Evolutionary conservation across 2,888 invertebrate genomes (phyloP), one percentile per base, ranked within the genome.

Genomic region (Heliconius aoede): DNA sequence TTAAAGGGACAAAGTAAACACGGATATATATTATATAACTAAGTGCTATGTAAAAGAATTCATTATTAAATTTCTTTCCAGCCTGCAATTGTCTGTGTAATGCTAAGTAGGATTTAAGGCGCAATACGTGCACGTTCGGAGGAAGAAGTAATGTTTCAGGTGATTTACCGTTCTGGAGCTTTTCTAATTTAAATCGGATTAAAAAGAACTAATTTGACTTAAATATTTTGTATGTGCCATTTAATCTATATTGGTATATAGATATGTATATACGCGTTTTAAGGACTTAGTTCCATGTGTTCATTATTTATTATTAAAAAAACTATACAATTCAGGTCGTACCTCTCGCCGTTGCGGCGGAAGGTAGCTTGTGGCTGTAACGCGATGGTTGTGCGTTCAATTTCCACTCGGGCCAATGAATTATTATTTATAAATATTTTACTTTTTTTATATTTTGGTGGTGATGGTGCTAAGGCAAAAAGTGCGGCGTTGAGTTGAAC

Each of bases 31-130:
- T 21, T 46, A 86, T 89, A 89, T 91, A 91, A 90, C 83, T 89
- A 90, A 91, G 92, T 91, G 90, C 87, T 84, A 82, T 83, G 84
- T 87, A 87, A 88, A 91, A 92, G 89, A 92, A 92, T 92, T 91
- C 91, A 90, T 92, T 92, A 93, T 91, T 91, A 90, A 92, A 92
- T 90, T 88, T 90, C 90, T 89, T 83, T 83, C 88, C 65, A 71
- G 73, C 61, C 86, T 89, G 86, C 85, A 85, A 87, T 89, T 90
- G 91, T 90, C 90, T 78, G 78, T 75, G 76, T 78, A 80, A 77
- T 89, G 88, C 86, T 89, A 86, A 86, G 85, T 83, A 90, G 90
- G 91, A 92, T 91, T 93, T 92, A 92, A 89, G 89, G 86, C 86
- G 85, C 85, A 86, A 89, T 90, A 91, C 91, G 92, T 91, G 92